These are phyloP conservation scores for Sus scrofa DNA, from an alignment of 2,113 vertebrate genomes.

Conservation along the genomic window T2T-Sscrofa CM000815.6:104428501-104429000, in stretches of 20 bases:
- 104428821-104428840: no score
- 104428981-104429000: no score
- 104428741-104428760: not conserved
- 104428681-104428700: not conserved
- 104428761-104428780: not conserved
- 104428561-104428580: slow-evolving; percentile 87
- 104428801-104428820: not conserved
- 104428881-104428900: no score
- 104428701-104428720: not conserved
- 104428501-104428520: slow-evolving; percentile 91
- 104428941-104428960: no score
- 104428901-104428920: no score
- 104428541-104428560: slow-evolving; percentile 90
- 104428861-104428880: no score
- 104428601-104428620: not conserved
- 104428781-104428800: not conserved
- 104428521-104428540: slow-evolving; percentile 90
- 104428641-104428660: not conserved
- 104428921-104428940: no score
- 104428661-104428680: not conserved
- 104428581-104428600: not conserved
- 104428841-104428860: no score
- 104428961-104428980: no score
- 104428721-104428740: not conserved
- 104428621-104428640: not conserved